Evolutionary conservation across 2,888 invertebrate genomes (phyloP).

Genomic region (Metacarcinus magister): DNA sequence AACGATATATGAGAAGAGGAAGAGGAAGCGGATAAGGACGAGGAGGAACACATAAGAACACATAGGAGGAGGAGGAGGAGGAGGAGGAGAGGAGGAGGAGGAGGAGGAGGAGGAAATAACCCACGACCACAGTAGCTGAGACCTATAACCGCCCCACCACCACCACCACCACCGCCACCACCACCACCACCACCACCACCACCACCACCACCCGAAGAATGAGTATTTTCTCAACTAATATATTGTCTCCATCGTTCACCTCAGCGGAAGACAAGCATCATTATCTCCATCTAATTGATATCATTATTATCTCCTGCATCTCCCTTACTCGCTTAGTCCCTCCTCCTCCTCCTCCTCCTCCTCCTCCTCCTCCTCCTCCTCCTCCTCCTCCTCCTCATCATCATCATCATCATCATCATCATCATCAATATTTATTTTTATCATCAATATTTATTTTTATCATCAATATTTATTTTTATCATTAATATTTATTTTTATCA

Average conservation of each 20-base stretch:
- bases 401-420: background rate
- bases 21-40: too few species aligned
- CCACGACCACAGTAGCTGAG: background rate
- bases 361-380: background rate
- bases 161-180: background rate
- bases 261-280: background rate
- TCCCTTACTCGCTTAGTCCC: background rate
- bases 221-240: background rate
- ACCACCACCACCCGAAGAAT: background rate
- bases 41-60: too few species aligned
- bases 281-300: background rate
- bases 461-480: too few species aligned
- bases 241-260: background rate
- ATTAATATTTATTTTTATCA: too few species aligned
- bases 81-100: background rate
- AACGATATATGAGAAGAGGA: too few species aligned
- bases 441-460: too few species aligned
- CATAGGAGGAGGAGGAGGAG: too few species aligned
- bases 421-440: background rate
- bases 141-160: background rate
- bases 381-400: too few species aligned
- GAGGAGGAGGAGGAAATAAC: background rate
- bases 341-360: background rate
- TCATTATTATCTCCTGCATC: background rate
- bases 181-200: slow-evolving; percentile 5